Conservation (phyloP, 2,113 vertebrate species). For the Oxygymnocypris stewartii region DNA sequence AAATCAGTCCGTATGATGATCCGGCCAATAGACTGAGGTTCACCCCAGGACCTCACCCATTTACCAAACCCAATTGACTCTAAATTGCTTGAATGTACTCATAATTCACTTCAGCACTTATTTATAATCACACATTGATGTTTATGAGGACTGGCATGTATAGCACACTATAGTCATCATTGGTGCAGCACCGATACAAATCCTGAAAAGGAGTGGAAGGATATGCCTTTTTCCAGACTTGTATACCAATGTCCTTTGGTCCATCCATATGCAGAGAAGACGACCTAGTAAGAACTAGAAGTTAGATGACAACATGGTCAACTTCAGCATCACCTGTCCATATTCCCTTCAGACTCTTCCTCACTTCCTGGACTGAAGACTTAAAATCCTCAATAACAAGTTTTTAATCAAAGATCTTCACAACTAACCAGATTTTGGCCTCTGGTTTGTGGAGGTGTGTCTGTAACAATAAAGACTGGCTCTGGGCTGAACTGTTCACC, state of each 20-base stretch:
- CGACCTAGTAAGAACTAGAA: background rate
- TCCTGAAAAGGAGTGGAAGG: background rate
- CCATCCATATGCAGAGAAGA: slow-evolving; percentile 3
- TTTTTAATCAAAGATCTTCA: slow-evolving; percentile 1
- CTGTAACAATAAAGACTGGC: slow-evolving; percentile 47
- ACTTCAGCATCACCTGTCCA: background rate
- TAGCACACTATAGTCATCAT: slow-evolving; percentile 5
- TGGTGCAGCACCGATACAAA: slow-evolving; percentile 9
- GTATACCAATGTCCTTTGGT: background rate
- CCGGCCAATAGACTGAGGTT: slow-evolving; percentile 87
- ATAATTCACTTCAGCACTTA: slow-evolving; percentile 42
- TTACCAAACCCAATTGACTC: slow-evolving; percentile 1
- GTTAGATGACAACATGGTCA: background rate
- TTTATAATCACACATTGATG: slow-evolving; percentile 31
- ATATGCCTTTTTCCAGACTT: background rate
- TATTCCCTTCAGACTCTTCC: background rate
- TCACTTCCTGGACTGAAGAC: background rate
- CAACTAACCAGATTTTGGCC: background rate
- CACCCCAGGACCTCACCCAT: background rate
- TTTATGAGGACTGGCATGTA: slow-evolving; percentile 27
- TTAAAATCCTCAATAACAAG: background rate
- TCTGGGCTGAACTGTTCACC: slow-evolving; percentile 48
- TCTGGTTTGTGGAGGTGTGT: background rate
- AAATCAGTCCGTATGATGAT: slow-evolving; percentile 93
- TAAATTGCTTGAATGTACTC: slow-evolving; percentile 38